Evolutionary conservation across 2,888 invertebrate genomes (phyloP).

Genomic region (Apamea crenata): DNA sequence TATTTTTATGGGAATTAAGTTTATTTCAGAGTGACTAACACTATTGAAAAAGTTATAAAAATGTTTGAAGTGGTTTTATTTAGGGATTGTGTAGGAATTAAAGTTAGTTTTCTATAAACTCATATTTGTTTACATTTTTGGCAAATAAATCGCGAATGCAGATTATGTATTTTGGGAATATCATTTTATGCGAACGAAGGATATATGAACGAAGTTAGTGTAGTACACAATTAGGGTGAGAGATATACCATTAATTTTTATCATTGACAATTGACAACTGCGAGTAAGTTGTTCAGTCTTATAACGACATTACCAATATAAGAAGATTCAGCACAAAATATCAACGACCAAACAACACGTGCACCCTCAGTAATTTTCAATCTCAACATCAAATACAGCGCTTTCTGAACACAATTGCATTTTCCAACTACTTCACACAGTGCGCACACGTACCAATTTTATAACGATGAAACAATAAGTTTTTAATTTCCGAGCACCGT

Average conservation of each 20-base stretch:
- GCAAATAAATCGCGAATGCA: too few relatives aligned
- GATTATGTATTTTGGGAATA: background rate
- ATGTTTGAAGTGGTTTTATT: too few relatives aligned
- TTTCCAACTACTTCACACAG: slow-evolving; percentile 49
- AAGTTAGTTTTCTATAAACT: too few relatives aligned
- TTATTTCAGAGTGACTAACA: too few relatives aligned
- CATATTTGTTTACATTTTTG: too few relatives aligned
- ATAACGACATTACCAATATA: background rate
- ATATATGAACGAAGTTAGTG: too few relatives aligned
- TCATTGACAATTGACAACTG: background rate
- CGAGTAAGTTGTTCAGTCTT: background rate
- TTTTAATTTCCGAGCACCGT: slow-evolving; percentile 67
- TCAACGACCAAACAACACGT: slow-evolving; percentile 8
- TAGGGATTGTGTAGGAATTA: too few relatives aligned
- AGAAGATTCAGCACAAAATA: slow-evolving; percentile 22
- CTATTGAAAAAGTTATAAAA: too few relatives aligned
- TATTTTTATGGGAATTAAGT: too few relatives aligned
- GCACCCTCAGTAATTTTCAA: slow-evolving; percentile 30
- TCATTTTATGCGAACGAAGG: background rate
- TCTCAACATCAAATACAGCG: slow-evolving; percentile 42
- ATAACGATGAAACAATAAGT: slow-evolving; percentile 63
- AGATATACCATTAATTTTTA: background rate
- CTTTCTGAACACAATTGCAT: slow-evolving; percentile 46
- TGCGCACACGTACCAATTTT: slow-evolving; percentile 62
- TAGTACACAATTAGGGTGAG: too few relatives aligned